Conservation (phyloP, 2,797 vertebrate species). For the Jordanella pulchra region DNA sequence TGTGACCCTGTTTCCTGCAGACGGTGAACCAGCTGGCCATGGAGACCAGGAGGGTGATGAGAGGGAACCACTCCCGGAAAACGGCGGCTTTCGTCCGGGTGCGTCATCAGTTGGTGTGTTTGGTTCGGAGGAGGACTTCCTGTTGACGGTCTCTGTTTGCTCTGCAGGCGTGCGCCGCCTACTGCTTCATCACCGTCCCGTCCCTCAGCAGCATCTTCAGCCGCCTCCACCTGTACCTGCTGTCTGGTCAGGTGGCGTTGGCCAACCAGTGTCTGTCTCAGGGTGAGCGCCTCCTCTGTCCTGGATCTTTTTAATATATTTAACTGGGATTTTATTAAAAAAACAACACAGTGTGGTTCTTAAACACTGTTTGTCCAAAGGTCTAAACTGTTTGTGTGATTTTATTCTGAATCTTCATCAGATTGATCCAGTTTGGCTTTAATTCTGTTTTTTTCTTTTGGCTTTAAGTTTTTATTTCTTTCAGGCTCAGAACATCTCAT, state of each 20-base stretch:
- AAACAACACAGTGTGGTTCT: not conserved
- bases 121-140: not conserved
- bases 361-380: too few relatives aligned
- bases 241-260: conserved; percentile 94
- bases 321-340: not conserved
- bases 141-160: not conserved
- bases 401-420: too few relatives aligned
- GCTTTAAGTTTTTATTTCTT: too few relatives aligned
- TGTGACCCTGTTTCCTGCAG: conserved; percentile 65
- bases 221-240: conserved; percentile 91
- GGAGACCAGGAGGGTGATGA: conserved; percentile 95
- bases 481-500: too few relatives aligned
- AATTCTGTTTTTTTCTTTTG: too few relatives aligned
- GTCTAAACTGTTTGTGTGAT: too few relatives aligned
- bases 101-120: conserved; percentile 35
- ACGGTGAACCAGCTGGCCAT: conserved; percentile 95
- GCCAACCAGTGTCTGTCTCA: conserved; percentile 98
- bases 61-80: conserved; percentile 93
- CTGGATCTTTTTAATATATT: not conserved
- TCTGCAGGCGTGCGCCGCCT: conserved; percentile 93
- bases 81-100: conserved; percentile 96
- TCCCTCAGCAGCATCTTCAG: conserved; percentile 92
- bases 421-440: too few relatives aligned
- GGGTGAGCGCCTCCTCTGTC: conserved; percentile 79
- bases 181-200: conserved; percentile 97